These are phyloP conservation scores for Silurus glanis DNA, from an alignment of 2,113 vertebrate species.

Conservation along the genomic window DNA sequence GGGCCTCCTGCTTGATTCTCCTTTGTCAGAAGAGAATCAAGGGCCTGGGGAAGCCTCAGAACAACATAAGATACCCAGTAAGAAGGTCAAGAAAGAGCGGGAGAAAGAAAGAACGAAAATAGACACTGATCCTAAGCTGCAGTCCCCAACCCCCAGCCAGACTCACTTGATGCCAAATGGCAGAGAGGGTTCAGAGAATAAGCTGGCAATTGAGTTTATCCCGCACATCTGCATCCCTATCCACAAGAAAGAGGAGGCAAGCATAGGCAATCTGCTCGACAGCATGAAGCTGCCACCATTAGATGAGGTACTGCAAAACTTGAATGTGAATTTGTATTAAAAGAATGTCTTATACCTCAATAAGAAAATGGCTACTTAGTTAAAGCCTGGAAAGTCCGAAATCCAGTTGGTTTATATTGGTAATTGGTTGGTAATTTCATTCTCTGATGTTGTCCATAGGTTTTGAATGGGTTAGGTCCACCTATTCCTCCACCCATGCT, in stretches of 20 bases:
- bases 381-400: background rate
- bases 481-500: conserved; percentile 71
- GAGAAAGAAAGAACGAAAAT: conserved; percentile 66
- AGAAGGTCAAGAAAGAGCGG: conserved; percentile 65
- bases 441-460: conserved; percentile 63
- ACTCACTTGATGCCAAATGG: background rate
- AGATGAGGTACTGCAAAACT: conserved; percentile 68
- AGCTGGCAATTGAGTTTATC: conserved; percentile 60
- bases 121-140: conserved; percentile 43
- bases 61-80: conserved; percentile 62
- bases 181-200: conserved; percentile 41
- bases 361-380: background rate
- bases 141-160: conserved; percentile 48
- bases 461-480: conserved; percentile 79
- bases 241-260: conserved; percentile 50
- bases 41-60: conserved; percentile 62
- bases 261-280: conserved; percentile 64
- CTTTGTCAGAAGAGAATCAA: conserved; percentile 53
- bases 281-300: conserved; percentile 65
- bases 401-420: background rate
- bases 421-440: too few species aligned
- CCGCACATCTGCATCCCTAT: conserved; percentile 75
- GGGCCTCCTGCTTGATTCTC: conserved; percentile 60
- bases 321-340: background rate
- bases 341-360: background rate